Percentiles rank a stretch among this genome's conserved stretches.
Conservation (phyloP, 2,888 invertebrate genomes). For the Sminthurinus aureus region DNA sequence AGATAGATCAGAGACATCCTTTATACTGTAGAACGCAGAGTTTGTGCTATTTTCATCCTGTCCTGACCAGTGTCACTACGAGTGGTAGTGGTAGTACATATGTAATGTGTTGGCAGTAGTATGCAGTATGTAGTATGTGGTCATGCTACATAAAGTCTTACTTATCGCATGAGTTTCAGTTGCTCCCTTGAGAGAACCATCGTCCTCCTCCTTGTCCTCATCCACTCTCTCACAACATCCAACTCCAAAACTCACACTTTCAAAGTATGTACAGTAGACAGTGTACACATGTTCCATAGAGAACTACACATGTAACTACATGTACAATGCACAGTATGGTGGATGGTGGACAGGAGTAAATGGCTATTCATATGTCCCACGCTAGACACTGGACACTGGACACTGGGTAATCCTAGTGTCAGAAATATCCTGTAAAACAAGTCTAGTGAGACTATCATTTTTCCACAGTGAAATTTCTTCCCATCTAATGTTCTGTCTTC, state of each 20-base stretch:
- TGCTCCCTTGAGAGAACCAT: constrained; percentile 29
- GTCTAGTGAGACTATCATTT: constrained; percentile 19
- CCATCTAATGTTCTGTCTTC: too few species aligned
- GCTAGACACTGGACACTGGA: not conserved
- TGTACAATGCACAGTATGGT: too few species aligned
- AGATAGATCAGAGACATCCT: too few species aligned
- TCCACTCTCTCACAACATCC: not conserved
- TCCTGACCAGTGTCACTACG: too few species aligned
- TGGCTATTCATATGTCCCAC: constrained; percentile 18
- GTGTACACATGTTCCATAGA: not conserved
- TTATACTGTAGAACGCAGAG: not conserved
- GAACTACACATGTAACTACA: too few species aligned
- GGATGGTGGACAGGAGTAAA: not conserved
- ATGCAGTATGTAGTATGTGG: not conserved
- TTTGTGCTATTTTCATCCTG: not conserved
- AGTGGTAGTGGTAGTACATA: too few species aligned
- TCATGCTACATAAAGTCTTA: not conserved
- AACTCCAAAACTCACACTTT: not conserved
- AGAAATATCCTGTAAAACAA: constrained; percentile 14
- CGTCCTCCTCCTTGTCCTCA: not conserved
- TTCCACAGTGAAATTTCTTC: not conserved
- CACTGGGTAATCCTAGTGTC: constrained; percentile 10
- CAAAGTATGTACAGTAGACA: not conserved
- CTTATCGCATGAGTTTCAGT: constrained; percentile 25
- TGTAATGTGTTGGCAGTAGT: too few species aligned